These are phyloP conservation scores for Myopa tessellatipennis DNA, from an alignment of 2,888 invertebrate genomes.

Conservation along the genomic window DNA sequence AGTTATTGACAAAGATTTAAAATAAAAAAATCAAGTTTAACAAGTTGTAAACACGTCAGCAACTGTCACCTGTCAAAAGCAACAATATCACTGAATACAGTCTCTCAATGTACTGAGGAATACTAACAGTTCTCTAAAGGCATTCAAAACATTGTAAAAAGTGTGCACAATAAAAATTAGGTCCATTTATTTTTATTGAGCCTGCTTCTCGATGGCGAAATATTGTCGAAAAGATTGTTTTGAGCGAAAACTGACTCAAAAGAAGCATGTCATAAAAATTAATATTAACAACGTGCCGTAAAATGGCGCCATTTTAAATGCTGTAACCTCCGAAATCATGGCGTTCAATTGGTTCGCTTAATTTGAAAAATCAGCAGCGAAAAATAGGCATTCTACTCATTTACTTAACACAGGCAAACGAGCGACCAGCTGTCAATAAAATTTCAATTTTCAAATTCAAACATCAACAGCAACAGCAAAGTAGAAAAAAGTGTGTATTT, in stretches of 20 bases:
- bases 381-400: too few species aligned
- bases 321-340: conserved; percentile 24
- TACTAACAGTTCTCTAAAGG: too few species aligned
- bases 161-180: too few species aligned
- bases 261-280: background rate
- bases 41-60: conserved; percentile 13
- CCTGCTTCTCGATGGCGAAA: background rate
- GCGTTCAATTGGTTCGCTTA: background rate
- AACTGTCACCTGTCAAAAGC: conserved; percentile 17
- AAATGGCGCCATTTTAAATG: background rate
- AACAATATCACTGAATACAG: background rate
- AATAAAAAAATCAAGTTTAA: background rate
- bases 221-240: background rate
- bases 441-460: background rate
- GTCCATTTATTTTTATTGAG: too few species aligned
- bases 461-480: background rate
- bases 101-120: too few species aligned
- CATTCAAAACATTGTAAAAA: too few species aligned
- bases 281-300: background rate
- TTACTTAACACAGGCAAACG: too few species aligned
- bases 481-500: background rate
- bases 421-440: background rate
- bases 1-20: background rate
- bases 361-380: too few species aligned
- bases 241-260: background rate